phyloP scores from a whole-genome alignment of 2,888 invertebrate genomes.

The Cyaniris semiargus region DNA sequence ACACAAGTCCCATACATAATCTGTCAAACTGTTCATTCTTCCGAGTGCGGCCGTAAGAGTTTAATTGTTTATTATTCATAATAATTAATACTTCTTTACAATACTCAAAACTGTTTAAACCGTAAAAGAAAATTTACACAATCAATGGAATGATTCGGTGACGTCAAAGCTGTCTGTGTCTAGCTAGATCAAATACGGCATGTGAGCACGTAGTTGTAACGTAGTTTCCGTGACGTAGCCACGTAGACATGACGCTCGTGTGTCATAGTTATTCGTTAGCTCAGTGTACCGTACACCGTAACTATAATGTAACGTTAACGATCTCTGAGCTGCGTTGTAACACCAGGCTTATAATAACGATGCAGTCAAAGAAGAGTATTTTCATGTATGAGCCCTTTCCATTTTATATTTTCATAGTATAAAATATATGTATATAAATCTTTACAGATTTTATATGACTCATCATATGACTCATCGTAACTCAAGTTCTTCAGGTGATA shows the following conservation, averaged over 20 bases:
- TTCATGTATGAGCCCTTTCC: not conserved
- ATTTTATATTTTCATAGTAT: not conserved
- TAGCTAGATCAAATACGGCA: not conserved
- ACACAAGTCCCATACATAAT: too few relatives aligned
- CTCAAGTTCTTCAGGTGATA: too few relatives aligned
- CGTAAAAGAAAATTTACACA: not conserved
- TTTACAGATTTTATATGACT: too few relatives aligned
- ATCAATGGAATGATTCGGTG: not conserved
- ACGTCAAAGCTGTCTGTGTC: not conserved
- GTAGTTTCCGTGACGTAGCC: not conserved
- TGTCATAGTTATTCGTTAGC: not conserved
- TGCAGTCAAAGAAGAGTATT: not conserved
- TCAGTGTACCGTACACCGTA: not conserved
- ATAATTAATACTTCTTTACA: not conserved
- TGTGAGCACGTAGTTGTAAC: not conserved
- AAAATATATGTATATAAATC: too few relatives aligned
- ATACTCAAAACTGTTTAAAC: not conserved
- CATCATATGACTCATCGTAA: too few relatives aligned
- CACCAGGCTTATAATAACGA: not conserved
- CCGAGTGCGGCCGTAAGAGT: too few relatives aligned
- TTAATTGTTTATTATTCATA: not conserved
- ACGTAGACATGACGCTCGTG: slow-evolving; percentile 10
- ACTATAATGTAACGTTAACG: slow-evolving; percentile 11
- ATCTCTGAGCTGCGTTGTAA: not conserved
- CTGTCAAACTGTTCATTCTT: too few relatives aligned